These are phyloP conservation scores for Anthonomus grandis DNA, from an alignment of 1,140 invertebrate species.

Conservation along the genomic window DNA sequence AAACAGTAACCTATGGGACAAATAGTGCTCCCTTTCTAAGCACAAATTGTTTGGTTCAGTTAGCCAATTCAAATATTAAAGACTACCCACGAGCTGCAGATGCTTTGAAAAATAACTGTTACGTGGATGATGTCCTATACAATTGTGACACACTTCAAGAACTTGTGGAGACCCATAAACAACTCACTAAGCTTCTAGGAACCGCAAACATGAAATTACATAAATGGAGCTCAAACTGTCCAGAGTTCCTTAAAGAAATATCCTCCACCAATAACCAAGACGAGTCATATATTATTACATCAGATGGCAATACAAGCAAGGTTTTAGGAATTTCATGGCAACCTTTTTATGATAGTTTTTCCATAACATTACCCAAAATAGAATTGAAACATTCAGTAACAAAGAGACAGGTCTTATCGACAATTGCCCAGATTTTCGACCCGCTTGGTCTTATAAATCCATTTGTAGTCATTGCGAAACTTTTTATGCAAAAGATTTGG, in stretches of 20 bases:
- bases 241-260: too few species aligned
- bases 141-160: neutral
- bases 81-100: conserved; percentile 37
- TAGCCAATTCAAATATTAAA: conserved; percentile 32
- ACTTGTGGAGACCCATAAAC: neutral
- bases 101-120: conserved; percentile 20
- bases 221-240: conserved; percentile 17
- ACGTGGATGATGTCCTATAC: conserved; percentile 30
- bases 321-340: conserved; percentile 22
- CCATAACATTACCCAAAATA: conserved; percentile 1
- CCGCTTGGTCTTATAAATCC: conserved; percentile 15
- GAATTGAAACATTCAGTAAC: neutral
- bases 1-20: conserved; percentile 46
- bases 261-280: neutral
- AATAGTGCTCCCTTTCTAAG: conserved; percentile 39
- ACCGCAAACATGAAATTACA: conserved; percentile 12
- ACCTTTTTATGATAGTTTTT: conserved; percentile 6
- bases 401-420: conserved; percentile 20
- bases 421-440: conserved; percentile 21
- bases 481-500: conserved; percentile 24
- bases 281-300: neutral
- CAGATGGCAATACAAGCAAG: neutral
- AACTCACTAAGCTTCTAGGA: conserved; percentile 2
- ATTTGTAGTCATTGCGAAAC: conserved; percentile 13
- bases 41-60: conserved; percentile 33